Conservation (phyloP, 2,888 invertebrate genomes). For the Idaea biselata region DNA sequence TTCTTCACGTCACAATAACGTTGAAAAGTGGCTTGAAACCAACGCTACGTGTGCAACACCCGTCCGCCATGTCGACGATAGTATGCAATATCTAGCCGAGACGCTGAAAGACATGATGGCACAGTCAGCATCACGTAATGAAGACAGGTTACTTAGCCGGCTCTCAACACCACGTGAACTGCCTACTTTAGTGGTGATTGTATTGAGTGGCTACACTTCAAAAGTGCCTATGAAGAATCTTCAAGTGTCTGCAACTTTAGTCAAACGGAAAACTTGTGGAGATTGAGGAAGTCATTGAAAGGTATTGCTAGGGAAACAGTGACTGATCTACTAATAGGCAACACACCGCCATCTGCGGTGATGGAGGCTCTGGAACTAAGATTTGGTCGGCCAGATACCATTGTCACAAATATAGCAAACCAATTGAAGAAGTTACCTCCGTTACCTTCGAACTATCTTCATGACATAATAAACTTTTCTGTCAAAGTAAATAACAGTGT, state of each 20-base stretch:
- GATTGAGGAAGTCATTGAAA: neutral
- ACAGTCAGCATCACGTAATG: neutral
- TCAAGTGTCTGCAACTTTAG: neutral
- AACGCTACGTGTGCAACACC: neutral
- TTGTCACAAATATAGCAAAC: neutral
- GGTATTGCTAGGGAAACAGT: neutral
- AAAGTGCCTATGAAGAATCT: neutral
- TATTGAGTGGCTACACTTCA: neutral
- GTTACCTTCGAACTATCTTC: neutral
- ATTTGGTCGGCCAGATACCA: neutral
- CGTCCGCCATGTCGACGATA: neutral
- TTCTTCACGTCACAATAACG: neutral
- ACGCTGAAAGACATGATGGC: neutral
- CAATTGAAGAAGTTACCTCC: neutral
- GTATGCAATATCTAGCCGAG: neutral
- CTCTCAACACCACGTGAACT: neutral
- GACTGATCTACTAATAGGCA: neutral
- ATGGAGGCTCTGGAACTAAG: neutral
- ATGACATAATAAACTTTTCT: neutral
- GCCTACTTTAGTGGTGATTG: neutral
- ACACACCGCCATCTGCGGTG: neutral
- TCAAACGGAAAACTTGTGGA: slow-evolving; percentile 1
- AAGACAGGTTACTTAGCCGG: neutral
- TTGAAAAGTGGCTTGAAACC: neutral
- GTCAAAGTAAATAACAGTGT: slow-evolving; percentile 1